These are phyloP conservation scores for Epinephelus lanceolatus DNA, from an alignment of 2,113 vertebrate species.

Conservation along the genomic window DNA sequence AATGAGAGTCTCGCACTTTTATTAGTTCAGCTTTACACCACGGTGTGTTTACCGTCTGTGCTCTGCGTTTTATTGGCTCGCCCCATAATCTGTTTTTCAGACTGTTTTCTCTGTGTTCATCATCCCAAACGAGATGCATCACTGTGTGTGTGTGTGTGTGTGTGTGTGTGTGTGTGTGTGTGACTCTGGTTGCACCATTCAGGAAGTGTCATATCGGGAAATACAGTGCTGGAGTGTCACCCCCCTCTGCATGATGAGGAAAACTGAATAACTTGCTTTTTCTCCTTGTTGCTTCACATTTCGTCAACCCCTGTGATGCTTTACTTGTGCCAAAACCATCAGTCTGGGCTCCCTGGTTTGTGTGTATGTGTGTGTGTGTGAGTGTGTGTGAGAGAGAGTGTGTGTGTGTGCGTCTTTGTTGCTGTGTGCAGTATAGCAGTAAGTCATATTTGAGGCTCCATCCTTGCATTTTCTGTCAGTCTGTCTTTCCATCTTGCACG, in stretches of 20 bases:
- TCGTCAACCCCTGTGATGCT: slow-evolving; percentile 84
- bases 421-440: slow-evolving; percentile 46
- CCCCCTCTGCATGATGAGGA: slow-evolving; percentile 68
- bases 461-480: slow-evolving; percentile 80
- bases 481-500: slow-evolving; percentile 78
- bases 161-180: slow-evolving; percentile 15
- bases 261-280: slow-evolving; percentile 72
- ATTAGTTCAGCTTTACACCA: slow-evolving; percentile 84
- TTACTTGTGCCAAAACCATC: slow-evolving; percentile 74
- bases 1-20: slow-evolving; percentile 81
- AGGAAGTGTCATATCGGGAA: slow-evolving; percentile 81
- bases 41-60: slow-evolving; percentile 81
- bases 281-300: slow-evolving; percentile 84
- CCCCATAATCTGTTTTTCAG: slow-evolving; percentile 80
- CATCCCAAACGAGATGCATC: slow-evolving; percentile 73
- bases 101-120: slow-evolving; percentile 71
- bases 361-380: slow-evolving; percentile 8
- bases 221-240: slow-evolving; percentile 68
- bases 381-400: slow-evolving; percentile 27
- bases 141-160: slow-evolving; percentile 1
- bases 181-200: slow-evolving; percentile 47
- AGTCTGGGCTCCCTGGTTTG: slow-evolving; percentile 44
- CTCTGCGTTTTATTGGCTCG: slow-evolving; percentile 82
- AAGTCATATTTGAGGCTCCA: slow-evolving; percentile 68
- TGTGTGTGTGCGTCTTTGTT: slow-evolving; percentile 45